phyloP scores from a whole-genome alignment of 2,888 invertebrate genomes.

The Ormyrus nitidulus region DNA sequence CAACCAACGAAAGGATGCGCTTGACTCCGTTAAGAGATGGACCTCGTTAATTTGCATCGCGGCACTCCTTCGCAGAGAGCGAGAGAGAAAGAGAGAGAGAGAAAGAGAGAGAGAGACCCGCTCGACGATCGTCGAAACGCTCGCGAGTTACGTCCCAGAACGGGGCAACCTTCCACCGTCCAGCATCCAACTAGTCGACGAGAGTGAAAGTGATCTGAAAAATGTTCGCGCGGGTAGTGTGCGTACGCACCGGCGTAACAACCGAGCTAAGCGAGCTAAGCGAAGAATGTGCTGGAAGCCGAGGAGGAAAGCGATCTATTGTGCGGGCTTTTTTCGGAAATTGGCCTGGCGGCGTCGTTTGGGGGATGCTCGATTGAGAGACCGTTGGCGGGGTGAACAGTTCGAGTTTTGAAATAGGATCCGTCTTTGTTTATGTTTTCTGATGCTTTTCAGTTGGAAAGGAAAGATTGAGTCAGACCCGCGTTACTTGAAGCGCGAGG shows the following conservation, averaged over 20 bases:
- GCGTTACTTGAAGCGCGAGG: too few species aligned
- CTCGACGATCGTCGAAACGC: conserved; percentile 43
- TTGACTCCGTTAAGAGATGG: background rate
- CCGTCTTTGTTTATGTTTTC: too few species aligned
- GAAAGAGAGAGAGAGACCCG: conserved; percentile 46
- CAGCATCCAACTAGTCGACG: conserved; percentile 61
- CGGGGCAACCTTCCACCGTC: conserved; percentile 60
- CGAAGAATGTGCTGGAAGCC: too few species aligned
- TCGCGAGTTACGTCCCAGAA: conserved; percentile 14
- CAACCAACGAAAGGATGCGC: conserved; percentile 7
- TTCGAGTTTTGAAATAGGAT: too few species aligned
- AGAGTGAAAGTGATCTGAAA: conserved; percentile 74
- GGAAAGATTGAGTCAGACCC: too few species aligned
- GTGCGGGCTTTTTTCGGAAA: too few species aligned
- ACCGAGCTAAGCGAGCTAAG: too few species aligned
- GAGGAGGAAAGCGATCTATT: too few species aligned
- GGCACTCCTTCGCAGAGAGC: conserved; percentile 7
- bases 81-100: background rate
- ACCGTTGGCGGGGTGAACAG: too few species aligned
- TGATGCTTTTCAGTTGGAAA: too few species aligned
- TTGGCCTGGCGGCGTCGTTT: too few species aligned
- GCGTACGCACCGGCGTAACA: background rate
- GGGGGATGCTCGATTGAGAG: too few species aligned
- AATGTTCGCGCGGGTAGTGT: conserved; percentile 61
- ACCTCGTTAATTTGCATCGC: conserved; percentile 51